Conservation (phyloP, 1,140 invertebrate species). For the Hylaeus volcanicus region DNA sequence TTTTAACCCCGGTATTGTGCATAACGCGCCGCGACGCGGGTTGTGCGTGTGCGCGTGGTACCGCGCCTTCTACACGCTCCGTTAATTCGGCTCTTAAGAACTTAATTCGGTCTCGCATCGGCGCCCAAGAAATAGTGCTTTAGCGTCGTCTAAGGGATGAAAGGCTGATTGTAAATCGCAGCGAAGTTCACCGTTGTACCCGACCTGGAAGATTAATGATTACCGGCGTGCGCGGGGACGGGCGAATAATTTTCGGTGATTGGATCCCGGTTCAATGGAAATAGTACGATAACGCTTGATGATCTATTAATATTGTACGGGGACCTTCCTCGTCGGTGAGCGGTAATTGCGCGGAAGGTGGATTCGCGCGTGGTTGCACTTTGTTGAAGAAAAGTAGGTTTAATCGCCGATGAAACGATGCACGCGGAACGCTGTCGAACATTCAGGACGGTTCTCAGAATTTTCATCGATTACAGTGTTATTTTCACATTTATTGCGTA, state of each 20-base stretch:
- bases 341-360: slow-evolving; percentile 17
- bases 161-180: slow-evolving; percentile 57
- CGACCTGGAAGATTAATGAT: slow-evolving; percentile 43
- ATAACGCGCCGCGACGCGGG: neutral
- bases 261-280: slow-evolving; percentile 25
- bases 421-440: neutral
- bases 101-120: slow-evolving; percentile 59
- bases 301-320: slow-evolving; percentile 30
- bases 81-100: slow-evolving; percentile 58
- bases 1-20: slow-evolving; percentile 45
- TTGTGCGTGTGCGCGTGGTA: slow-evolving; percentile 1
- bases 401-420: neutral
- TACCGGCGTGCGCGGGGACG: neutral
- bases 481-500: no score
- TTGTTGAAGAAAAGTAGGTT: neutral
- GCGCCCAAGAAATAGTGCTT: slow-evolving; percentile 35
- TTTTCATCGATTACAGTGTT: no score
- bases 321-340: neutral
- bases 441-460: no score
- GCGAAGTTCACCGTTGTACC: slow-evolving; percentile 16
- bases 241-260: slow-evolving; percentile 34
- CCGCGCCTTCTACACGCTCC: slow-evolving; percentile 31
- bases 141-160: slow-evolving; percentile 30
- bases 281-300: slow-evolving; percentile 23
- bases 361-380: slow-evolving; percentile 10